Conservation (phyloP, 1,140 invertebrate species). For the Trinorchestia longiramus region DNA sequence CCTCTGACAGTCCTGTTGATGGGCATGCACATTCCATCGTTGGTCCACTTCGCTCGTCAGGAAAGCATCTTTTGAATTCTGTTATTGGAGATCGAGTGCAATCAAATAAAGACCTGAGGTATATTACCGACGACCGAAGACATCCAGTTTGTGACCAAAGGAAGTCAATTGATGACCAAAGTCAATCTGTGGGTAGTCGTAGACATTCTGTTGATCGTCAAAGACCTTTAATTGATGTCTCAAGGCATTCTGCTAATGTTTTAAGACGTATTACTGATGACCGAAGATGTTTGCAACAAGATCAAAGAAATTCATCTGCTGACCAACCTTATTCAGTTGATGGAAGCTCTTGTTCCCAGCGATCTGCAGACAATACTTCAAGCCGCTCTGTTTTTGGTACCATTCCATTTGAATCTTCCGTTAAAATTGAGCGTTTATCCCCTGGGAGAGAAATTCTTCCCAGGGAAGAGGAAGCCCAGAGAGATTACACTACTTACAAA, state of each 20-base stretch:
- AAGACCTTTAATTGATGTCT: background rate
- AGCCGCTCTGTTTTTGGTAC: background rate
- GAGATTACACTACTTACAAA: conserved; percentile 15
- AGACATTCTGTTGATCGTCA: background rate
- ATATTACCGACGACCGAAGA: background rate
- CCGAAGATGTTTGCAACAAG: background rate
- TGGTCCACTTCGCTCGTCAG: background rate
- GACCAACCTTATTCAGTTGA: background rate
- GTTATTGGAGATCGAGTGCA: background rate
- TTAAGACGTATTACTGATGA: background rate
- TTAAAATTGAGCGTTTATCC: conserved; percentile 3
- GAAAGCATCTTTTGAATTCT: background rate
- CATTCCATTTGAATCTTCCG: background rate
- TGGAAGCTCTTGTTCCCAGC: background rate
- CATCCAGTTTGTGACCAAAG: background rate
- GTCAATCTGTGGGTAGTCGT: background rate
- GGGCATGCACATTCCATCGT: background rate
- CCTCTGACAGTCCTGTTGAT: background rate
- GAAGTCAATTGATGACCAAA: background rate
- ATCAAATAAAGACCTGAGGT: background rate
- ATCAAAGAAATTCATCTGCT: background rate
- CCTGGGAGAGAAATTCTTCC: background rate
- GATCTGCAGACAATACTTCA: background rate
- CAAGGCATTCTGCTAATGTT: background rate
- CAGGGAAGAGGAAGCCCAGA: background rate